Evolutionary conservation across 2,113 vertebrate species (phyloP), one percentile per base, ranked within the genome.

Genomic region (Cyprinodon variegatus): DNA sequence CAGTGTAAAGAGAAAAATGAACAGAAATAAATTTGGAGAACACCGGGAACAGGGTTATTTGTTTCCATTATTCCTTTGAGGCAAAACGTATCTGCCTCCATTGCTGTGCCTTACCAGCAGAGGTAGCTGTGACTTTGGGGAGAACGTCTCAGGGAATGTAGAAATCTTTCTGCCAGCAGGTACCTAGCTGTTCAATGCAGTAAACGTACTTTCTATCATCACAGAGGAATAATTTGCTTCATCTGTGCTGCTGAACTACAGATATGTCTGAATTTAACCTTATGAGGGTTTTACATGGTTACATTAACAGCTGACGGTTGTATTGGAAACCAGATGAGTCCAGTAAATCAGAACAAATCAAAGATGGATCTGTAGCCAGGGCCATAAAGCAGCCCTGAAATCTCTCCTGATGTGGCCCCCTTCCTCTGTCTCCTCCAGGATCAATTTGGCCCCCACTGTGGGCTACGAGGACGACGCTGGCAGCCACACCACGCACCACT

Each of bases 371-470:
- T 61, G 65, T 11, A 70, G 29, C 61, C 50, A 6, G 1, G 46
- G 29, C 29, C 29, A 29, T 29, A n/a, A 38, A 20, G 5, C 45
- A 22, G 9, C 41, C n/a, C 11, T 53, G 59, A 46, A 45, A 53
- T n/a, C 70, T 68, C 40, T 68, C 12, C 48, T 1, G 4, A n/a
- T 13, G 37, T 48, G 2, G 4, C 59, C 17, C 37, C 36, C 0
- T 38, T 14, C 8, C 39, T 12, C 38, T 59, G 66, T 66, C 50
- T 36, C 14, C 50, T 14, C 1, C 88, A 99, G 98, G 91, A 99
- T 99, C 90, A 99, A 99, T 91, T 95, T 98, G 93, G 98, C 98
- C 0, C 98, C 98, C 41, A 99, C 98, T 0, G 94, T 98, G 85
- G 98, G 98, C 83, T 99, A 96, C 43, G 98, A 99, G 83, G 95